Evolutionary conservation across 2,797 vertebrate genomes (phyloP), one percentile per base, ranked within the genome.

Genomic region (Chelidonichthys spinosus): DNA sequence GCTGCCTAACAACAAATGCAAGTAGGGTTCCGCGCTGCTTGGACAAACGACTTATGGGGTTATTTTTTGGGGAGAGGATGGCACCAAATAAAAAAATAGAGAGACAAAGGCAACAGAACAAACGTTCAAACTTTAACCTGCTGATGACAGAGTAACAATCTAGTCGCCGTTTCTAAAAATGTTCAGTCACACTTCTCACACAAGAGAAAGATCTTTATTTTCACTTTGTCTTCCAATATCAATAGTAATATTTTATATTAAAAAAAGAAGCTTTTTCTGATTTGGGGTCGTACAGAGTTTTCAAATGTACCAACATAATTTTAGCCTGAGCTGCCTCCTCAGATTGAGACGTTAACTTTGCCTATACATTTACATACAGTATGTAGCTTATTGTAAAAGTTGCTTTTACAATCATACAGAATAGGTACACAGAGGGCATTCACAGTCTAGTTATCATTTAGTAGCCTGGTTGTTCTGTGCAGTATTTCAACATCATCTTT

Each of bases 401-500:
- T 46, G 5, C 63, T 14, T 18, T 44, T 18, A n/a, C 0, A 32
- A 55, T 50, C 63, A 33, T 18, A 13, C 17, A 43, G 37, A 44
- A 36, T 1, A 36, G 17, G 8, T 8, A 25, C 9, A 18, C 47
- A 42, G 1, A 33, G 9, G 13, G 43, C 35, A 35, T 46, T 46
- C 47, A 9, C 6, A 11, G 11, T 49, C 11, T 14, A 17, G 7
- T 39, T 18, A 3, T 63, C 15, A 37, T 39, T 53, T 17, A 36
- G 13, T 15, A 46, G 25, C 55, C 4, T 3, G 5, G 17, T 47
- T 44, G 17, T 11, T 65, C 2, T 63, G 11, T 25, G 15, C 49
- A 50, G 56, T 62, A 71, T 71, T 74, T 70, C 32, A 43, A 2
- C 39, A 18, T 68, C 49, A 25, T 52, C 49, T 25, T 25, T 10